Base-by-base conservation (phyloP, 2,797 vertebrate species). In the Chromis chromis region DNA sequence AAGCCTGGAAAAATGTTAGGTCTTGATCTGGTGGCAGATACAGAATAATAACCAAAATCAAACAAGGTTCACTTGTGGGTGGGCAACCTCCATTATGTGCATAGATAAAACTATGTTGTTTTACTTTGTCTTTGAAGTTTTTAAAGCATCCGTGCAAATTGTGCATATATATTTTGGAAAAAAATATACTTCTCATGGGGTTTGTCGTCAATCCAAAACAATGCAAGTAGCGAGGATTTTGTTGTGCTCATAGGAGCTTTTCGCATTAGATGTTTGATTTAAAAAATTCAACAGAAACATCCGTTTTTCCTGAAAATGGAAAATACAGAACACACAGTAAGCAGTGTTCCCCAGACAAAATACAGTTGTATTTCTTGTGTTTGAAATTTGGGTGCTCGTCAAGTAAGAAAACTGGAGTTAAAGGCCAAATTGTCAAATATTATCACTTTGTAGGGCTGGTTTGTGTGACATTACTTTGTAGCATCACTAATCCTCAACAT, bases 11-110 rank as follows among this genome's bases (percentile, higher is more conserved):
- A 81, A 82, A 78, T 61, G 63, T 62, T 68, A 21, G 68, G 53
- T 78, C 74, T 82, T 66, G 84, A 89, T 84, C 73, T 61, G 25
- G 44, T 16, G 31, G 67, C 56, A 71, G 86, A 88, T 82, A 74
- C 19, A 40, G 61, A 67, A 58, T 65, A 76, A 76, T 49, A 74
- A 54, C 16, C 64, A 42, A 42, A 71, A 67, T 56, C 33, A 50
- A 57, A 75, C 24, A 33, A 57, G 10, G 28, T 70, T 78, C 50
- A 54, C 76, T 59, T 73, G 65, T 62, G 83, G 76, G 74, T 84
- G 86, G 82, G 65, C 59, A 4, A 54, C 58, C 36, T 61, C 49
- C 63, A 60, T 46, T n/a, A 44, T 27, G 44, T n/a, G 17, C 56
- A 78, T 7, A 25, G 27, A 50, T 60, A 11, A 13, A 36, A 46